Evolutionary conservation across 2,797 vertebrate genomes (phyloP).

Genomic region (Spheniscus humboldti): DNA sequence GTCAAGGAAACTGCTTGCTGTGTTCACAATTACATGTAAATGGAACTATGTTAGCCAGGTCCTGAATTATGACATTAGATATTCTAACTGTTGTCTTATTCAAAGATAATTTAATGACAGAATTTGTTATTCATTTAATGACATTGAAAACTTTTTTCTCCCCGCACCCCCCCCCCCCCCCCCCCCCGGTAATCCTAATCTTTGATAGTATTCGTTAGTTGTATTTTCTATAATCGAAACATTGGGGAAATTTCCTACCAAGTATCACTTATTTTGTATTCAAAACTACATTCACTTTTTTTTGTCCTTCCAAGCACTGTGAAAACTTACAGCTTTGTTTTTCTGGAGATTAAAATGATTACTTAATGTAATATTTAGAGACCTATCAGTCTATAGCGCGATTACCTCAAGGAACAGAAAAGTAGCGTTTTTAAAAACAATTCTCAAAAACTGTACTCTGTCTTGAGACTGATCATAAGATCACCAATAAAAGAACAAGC

Average conservation of each 20-base stretch:
- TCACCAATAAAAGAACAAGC: background rate
- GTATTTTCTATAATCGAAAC: background rate
- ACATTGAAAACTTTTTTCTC: background rate
- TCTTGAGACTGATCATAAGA: background rate
- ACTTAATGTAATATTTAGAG: background rate
- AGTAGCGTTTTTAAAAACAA: background rate
- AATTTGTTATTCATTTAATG: background rate
- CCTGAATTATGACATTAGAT: background rate
- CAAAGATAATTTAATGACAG: background rate
- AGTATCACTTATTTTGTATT: background rate
- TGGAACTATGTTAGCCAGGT: background rate
- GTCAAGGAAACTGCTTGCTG: background rate
- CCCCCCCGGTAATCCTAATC: background rate
- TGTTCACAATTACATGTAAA: background rate
- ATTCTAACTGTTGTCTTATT: background rate
- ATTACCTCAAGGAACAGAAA: background rate
- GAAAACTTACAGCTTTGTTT: background rate
- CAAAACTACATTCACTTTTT: background rate
- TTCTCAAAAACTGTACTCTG: background rate
- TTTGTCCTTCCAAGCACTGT: background rate
- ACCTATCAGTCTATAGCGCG: background rate
- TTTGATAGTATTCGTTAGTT: background rate
- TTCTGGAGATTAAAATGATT: background rate
- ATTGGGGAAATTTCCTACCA: background rate
- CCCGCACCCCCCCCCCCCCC: no score